A percentile compares a stretch with the other conserved stretches of the same genome.
Evolutionary conservation across 2,888 invertebrate species (phyloP).

Genomic region (Drosophila paramelanica): DNA sequence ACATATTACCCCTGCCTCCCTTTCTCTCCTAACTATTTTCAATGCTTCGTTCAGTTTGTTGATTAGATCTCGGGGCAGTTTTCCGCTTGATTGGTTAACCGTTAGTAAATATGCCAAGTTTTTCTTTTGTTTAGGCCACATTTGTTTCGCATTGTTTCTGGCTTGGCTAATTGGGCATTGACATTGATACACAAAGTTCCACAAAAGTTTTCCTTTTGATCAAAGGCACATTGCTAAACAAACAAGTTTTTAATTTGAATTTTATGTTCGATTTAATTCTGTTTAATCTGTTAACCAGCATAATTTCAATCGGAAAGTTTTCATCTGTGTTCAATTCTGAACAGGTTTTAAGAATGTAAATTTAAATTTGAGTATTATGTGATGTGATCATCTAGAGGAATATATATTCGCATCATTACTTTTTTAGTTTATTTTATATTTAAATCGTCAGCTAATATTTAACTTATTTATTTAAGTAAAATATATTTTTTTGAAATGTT

Average conservation of each 20-base stretch:
- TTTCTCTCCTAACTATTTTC: too few relatives aligned
- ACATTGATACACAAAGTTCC: conserved; percentile 6
- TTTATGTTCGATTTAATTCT: background rate
- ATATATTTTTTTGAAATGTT: too few relatives aligned
- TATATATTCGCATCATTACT: too few relatives aligned
- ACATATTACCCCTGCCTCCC: conserved; percentile 36
- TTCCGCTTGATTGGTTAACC: conserved; percentile 26
- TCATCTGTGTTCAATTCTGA: too few relatives aligned
- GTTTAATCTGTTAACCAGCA: background rate
- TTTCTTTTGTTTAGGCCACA: background rate
- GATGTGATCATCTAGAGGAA: too few relatives aligned
- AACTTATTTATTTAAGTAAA: too few relatives aligned
- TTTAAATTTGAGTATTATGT: too few relatives aligned
- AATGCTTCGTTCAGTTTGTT: conserved; percentile 17
- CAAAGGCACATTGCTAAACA: background rate
- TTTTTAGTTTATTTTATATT: too few relatives aligned
- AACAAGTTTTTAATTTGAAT: background rate
- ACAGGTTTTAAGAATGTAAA: too few relatives aligned
- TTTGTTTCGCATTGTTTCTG: conserved; percentile 18
- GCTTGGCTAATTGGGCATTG: conserved; percentile 29
- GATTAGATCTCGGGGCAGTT: conserved; percentile 39
- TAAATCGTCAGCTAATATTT: too few relatives aligned
- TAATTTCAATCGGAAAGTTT: background rate
- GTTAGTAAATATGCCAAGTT: conserved; percentile 16
- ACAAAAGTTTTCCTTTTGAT: conserved; percentile 2